Evolutionary conservation across 2,113 vertebrate species (phyloP).

Genomic region (Ifrita kowaldi): DNA sequence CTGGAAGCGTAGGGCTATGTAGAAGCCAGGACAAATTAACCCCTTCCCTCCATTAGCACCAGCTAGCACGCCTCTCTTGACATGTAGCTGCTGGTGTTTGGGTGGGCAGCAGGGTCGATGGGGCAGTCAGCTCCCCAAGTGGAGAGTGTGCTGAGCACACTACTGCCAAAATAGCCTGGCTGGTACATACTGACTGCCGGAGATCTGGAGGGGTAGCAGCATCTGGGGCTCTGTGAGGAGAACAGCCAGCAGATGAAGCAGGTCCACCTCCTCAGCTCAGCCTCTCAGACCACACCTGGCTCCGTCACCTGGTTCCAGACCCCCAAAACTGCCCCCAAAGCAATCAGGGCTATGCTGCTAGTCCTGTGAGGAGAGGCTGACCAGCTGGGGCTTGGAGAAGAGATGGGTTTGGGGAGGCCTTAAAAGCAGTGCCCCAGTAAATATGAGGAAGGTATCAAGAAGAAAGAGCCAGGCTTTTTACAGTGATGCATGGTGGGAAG

Average conservation of each 20-base stretch:
- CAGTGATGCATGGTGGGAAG: background rate
- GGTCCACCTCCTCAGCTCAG: background rate
- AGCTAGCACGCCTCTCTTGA: background rate
- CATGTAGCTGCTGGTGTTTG: background rate
- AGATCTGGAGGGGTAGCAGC: background rate
- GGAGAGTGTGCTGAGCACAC: background rate
- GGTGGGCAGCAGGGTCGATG: background rate
- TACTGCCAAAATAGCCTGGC: background rate
- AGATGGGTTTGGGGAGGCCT: background rate
- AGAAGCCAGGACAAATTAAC: conserved; percentile 1
- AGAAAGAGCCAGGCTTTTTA: background rate
- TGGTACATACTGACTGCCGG: no score
- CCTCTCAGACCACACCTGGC: background rate
- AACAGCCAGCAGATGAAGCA: background rate
- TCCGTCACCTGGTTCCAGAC: background rate
- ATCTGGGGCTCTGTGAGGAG: background rate
- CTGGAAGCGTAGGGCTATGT: background rate
- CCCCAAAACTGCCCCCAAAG: background rate
- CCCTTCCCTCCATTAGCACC: background rate
- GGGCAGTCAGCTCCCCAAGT: background rate
- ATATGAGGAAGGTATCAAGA: background rate
- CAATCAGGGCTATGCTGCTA: background rate
- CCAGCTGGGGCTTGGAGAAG: background rate
- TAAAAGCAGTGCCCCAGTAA: background rate
- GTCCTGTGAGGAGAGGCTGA: background rate